Conservation (phyloP, 1,140 invertebrate species). For the Atta texana region DNA sequence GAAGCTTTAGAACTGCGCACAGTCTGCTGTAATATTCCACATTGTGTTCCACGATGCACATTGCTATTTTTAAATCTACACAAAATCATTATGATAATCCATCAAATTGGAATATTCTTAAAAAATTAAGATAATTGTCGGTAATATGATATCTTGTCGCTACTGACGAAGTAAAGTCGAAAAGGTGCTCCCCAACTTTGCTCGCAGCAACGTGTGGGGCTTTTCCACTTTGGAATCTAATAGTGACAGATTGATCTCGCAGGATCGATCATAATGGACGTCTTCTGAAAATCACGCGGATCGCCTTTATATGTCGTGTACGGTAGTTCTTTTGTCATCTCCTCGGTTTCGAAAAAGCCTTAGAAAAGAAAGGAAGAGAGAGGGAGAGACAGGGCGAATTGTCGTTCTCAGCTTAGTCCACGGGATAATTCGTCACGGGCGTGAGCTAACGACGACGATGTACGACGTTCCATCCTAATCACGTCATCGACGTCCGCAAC, state of each 20-base stretch:
- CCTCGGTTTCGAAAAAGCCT: conserved; percentile 49
- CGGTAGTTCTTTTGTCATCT: conserved; percentile 59
- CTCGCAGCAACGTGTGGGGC: not conserved
- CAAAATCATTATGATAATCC: not conserved
- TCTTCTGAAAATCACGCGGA: conserved; percentile 39
- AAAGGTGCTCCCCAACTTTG: not conserved
- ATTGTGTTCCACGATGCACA: not conserved
- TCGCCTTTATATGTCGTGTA: conserved; percentile 39
- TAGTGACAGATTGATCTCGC: conserved; percentile 78
- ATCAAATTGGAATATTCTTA: not conserved
- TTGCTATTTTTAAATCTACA: not conserved
- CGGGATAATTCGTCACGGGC: conserved; percentile 76
- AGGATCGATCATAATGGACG: conserved; percentile 51
- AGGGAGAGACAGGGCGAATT: conserved; percentile 51
- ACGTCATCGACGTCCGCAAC: conserved; percentile 69
- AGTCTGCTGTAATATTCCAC: not conserved
- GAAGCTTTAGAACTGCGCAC: not conserved
- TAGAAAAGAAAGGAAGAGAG: conserved; percentile 32
- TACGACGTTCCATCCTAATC: conserved; percentile 70
- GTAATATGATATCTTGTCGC: not conserved
- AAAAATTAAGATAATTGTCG: not conserved
- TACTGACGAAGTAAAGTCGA: not conserved
- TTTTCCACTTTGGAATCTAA: conserved; percentile 56
- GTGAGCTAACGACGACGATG: conserved; percentile 62
- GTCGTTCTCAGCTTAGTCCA: conserved; percentile 67